Evolutionary conservation across 2,113 vertebrate species (phyloP).

Genomic region (Sula dactylatra): DNA sequence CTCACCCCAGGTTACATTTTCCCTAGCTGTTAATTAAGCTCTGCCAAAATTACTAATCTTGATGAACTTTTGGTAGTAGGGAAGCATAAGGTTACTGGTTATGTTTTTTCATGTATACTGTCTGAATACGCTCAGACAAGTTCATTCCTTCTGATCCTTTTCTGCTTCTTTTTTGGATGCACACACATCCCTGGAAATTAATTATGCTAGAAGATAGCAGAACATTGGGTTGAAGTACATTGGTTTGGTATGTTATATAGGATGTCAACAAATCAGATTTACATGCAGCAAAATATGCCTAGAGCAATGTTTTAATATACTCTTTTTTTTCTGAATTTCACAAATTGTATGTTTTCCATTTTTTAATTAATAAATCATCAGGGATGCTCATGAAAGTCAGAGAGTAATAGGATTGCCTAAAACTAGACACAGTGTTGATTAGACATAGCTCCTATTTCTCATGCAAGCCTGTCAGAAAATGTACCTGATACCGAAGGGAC

Average conservation of each 20-base stretch:
- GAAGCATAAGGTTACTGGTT: not conserved
- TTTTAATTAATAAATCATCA: constrained; percentile 69
- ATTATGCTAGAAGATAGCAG: constrained; percentile 37
- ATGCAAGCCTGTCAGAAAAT: not conserved
- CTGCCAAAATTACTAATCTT: not conserved
- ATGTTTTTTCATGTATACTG: not conserved
- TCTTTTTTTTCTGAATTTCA: constrained; percentile 53
- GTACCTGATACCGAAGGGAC: not conserved
- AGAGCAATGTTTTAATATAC: constrained; percentile 54
- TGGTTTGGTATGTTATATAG: not conserved
- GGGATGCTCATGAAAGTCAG: constrained; percentile 50
- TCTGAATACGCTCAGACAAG: not conserved
- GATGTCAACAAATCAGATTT: constrained; percentile 62
- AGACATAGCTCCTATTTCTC: not conserved
- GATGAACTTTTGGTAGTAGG: not conserved
- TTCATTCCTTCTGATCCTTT: constrained; percentile 26
- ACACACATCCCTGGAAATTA: constrained; percentile 28
- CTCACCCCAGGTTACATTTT: constrained; percentile 23
- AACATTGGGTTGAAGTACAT: not conserved
- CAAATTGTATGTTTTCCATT: constrained; percentile 47
- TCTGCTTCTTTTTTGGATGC: constrained; percentile 50
- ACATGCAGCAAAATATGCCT: constrained; percentile 35
- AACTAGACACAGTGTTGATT: constrained; percentile 18
- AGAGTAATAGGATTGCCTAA: constrained; percentile 49
- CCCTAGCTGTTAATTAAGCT: constrained; percentile 31